Base-by-base conservation (phyloP, 1,140 invertebrate species). In the Rhizoglyphus robini region DNA sequence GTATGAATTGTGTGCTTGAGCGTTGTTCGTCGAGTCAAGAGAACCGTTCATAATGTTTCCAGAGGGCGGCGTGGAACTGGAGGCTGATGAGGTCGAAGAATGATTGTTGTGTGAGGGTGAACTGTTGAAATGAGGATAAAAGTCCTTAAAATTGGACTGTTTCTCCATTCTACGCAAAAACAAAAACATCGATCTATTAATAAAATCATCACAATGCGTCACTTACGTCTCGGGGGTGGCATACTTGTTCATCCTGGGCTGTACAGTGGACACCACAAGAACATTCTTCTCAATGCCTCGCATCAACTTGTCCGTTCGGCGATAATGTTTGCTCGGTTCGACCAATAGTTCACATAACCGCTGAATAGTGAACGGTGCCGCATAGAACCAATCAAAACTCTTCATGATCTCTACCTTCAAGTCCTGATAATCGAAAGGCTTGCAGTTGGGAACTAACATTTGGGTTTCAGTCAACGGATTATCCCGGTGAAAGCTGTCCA, bases 311-410 rank as follows among this genome's bases (percentile, higher is more conserved):
- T 97, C 94, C 54, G 90, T 88, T 65, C 90, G 81, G 72, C 88
- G 92, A 75, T 98, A 98, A 73, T 97, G 89, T 74, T 89, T 90
- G n/a, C 84, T 81, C 4, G 94, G 93, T 67, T 84, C 82, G 2
- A 87, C 89, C 0, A 98, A 77, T 3, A 98, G 78, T 76, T 98
- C 95, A 77, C 91, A 95, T 48, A 98, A 83, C 66, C 94, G 81
- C 76, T 97, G 94, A 59, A 97, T 86, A 13, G 95, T 97, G 72
- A 98, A 98, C 0, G 94, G 95, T 1, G 92, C 90, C 76, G 76
- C 75, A 65, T 71, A 72, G 70, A 81, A 81, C 1, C 83, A 83
- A 69, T 95, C 90, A 0, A 95, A 75, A 31, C 86, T 82, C 71
- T 92, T 86, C 29, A 95, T 75, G 20, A 95, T 81, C 70, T 84